Evolutionary conservation across 2,888 invertebrate genomes (phyloP).

Genomic region (Sphaerophoria taeniata): DNA sequence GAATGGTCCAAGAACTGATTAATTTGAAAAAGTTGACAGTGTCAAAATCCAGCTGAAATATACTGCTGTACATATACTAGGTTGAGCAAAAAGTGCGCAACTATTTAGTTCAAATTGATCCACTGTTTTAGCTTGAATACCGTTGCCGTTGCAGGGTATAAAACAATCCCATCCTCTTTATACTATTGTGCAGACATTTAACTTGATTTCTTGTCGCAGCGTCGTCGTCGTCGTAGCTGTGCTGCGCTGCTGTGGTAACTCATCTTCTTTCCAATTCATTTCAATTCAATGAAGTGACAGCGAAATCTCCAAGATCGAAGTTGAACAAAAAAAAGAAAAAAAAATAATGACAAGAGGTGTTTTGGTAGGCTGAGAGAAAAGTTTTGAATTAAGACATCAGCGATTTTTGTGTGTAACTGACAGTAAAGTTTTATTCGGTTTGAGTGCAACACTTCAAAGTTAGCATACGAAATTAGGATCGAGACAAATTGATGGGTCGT

Average conservation of each 20-base stretch:
- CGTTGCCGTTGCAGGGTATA: neutral
- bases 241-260: constrained; percentile 18
- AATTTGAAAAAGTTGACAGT: no score
- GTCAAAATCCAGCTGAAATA: no score
- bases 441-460: neutral
- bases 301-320: constrained; percentile 37
- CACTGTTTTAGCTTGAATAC: neutral
- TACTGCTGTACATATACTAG: no score
- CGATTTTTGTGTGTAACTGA: constrained; percentile 41
- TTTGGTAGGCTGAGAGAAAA: constrained; percentile 55
- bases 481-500: no score
- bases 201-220: constrained; percentile 40
- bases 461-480: no score
- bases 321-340: neutral
- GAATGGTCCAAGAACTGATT: no score
- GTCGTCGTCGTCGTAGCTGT: constrained; percentile 7
- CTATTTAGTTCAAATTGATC: neutral
- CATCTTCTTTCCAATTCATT: constrained; percentile 63
- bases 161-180: neutral
- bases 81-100: neutral
- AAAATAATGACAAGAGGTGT: constrained; percentile 30
- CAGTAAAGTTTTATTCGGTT: constrained; percentile 7
- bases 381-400: constrained; percentile 54
- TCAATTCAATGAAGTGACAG: constrained; percentile 63
- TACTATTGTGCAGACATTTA: neutral